Evolutionary conservation across 2,797 vertebrate genomes (phyloP).

Genomic region (Dallia pectoralis): DNA sequence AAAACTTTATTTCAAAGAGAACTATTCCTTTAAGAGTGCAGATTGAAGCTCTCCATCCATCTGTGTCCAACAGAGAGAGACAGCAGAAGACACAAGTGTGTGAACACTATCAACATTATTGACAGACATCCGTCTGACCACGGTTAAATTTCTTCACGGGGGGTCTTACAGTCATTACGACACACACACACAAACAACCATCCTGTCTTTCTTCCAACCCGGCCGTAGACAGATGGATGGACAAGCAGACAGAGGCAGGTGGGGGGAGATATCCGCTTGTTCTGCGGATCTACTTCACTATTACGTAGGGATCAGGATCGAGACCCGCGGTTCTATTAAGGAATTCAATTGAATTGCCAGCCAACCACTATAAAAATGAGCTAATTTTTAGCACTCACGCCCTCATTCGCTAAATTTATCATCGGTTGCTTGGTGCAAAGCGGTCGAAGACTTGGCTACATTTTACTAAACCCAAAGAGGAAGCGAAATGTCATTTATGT

Average conservation of each 20-base stretch:
- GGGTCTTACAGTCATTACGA: slow-evolving; percentile 53
- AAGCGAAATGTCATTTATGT: too few relatives aligned
- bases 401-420: too few relatives aligned
- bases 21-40: slow-evolving; percentile 49
- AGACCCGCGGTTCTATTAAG: too few relatives aligned
- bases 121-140: slow-evolving; percentile 71
- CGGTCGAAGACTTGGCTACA: too few relatives aligned
- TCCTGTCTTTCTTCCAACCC: slow-evolving; percentile 38
- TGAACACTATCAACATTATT: slow-evolving; percentile 67
- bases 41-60: slow-evolving; percentile 71
- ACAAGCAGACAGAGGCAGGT: neutral
- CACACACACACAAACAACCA: slow-evolving; percentile 33
- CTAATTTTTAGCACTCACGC: too few relatives aligned
- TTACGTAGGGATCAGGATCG: too few relatives aligned
- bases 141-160: slow-evolving; percentile 64
- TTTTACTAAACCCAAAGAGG: too few relatives aligned
- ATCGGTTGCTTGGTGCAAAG: too few relatives aligned
- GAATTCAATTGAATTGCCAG: too few relatives aligned
- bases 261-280: neutral
- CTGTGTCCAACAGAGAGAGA: slow-evolving; percentile 57
- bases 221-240: neutral
- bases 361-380: too few relatives aligned
- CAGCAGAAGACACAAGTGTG: slow-evolving; percentile 42
- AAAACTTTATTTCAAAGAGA: too few relatives aligned
- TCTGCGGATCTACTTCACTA: neutral